A percentile compares a stretch with the other conserved stretches of the same genome.
Evolutionary conservation across 2,888 invertebrate genomes (phyloP).

Genomic region (Antheraea assamensis): DNA sequence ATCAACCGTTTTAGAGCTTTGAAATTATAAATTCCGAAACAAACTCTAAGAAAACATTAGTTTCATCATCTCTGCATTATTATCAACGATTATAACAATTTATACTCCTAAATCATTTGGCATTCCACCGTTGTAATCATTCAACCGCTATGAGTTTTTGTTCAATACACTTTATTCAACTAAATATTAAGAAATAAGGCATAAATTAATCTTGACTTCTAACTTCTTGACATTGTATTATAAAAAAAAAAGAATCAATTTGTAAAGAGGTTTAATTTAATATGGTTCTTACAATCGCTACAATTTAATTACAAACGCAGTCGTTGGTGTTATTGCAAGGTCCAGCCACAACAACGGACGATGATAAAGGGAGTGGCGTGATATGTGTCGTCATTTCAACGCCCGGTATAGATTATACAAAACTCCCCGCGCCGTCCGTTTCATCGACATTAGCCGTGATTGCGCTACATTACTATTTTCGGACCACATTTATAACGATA

Average conservation of each 20-base stretch:
- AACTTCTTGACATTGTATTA: not conserved
- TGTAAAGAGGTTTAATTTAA: not conserved
- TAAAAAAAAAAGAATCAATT: not conserved
- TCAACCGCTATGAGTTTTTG: not conserved
- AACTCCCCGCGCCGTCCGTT: not conserved
- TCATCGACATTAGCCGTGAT: not conserved
- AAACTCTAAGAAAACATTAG: not conserved
- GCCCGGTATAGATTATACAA: slow-evolving; percentile 4
- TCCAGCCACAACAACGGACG: slow-evolving; percentile 47
- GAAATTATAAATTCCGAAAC: not conserved
- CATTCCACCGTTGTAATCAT: too few species aligned
- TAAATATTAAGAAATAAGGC: not conserved
- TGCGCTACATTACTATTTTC: not conserved
- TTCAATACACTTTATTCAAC: not conserved
- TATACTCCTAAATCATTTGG: too few species aligned
- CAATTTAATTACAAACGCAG: slow-evolving; percentile 28
- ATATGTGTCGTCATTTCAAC: slow-evolving; percentile 59
- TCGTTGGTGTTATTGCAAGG: slow-evolving; percentile 55
- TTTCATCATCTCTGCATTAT: not conserved
- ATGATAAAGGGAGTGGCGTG: slow-evolving; percentile 74
- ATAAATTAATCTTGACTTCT: not conserved
- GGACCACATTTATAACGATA: not conserved
- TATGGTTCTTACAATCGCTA: not conserved
- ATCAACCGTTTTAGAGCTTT: too few species aligned
- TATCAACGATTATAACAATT: not conserved